Evolutionary conservation across 2,113 vertebrate genomes (phyloP).

Genomic region (Gadus macrocephalus): DNA sequence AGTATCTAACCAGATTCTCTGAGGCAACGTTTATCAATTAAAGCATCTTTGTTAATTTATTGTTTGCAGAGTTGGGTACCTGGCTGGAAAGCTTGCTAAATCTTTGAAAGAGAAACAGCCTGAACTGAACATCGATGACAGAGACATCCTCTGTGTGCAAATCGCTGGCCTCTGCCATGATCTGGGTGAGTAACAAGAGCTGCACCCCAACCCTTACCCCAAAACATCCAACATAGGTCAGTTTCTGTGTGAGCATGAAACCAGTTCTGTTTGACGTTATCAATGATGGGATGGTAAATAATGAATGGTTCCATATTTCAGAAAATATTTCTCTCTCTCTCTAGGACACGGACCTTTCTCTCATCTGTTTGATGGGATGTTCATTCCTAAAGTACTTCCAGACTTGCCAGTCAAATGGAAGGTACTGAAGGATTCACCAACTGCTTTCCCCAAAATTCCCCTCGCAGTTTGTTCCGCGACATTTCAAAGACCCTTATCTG

Average conservation of each 20-base stretch:
- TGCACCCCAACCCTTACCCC: neutral
- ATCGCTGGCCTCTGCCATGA: slow-evolving; percentile 97
- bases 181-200: slow-evolving; percentile 73
- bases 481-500: too few relatives aligned
- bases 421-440: slow-evolving; percentile 58
- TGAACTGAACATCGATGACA: slow-evolving; percentile 74
- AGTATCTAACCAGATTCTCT: too few relatives aligned
- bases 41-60: too few relatives aligned
- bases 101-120: too few relatives aligned
- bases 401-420: slow-evolving; percentile 69
- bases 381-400: slow-evolving; percentile 81
- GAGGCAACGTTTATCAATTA: too few relatives aligned
- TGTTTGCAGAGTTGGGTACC: too few relatives aligned
- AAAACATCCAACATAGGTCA: neutral
- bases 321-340: slow-evolving; percentile 36
- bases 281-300: neutral
- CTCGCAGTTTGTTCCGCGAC: too few relatives aligned
- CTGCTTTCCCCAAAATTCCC: too few relatives aligned
- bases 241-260: neutral
- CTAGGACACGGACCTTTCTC: slow-evolving; percentile 75
- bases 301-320: neutral
- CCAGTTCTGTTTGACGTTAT: too few relatives aligned
- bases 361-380: slow-evolving; percentile 84
- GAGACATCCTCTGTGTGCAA: slow-evolving; percentile 90
- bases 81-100: too few relatives aligned